phyloP scores from a whole-genome alignment of 2,113 vertebrate genomes.

The Illadopsis cleaveri region DNA sequence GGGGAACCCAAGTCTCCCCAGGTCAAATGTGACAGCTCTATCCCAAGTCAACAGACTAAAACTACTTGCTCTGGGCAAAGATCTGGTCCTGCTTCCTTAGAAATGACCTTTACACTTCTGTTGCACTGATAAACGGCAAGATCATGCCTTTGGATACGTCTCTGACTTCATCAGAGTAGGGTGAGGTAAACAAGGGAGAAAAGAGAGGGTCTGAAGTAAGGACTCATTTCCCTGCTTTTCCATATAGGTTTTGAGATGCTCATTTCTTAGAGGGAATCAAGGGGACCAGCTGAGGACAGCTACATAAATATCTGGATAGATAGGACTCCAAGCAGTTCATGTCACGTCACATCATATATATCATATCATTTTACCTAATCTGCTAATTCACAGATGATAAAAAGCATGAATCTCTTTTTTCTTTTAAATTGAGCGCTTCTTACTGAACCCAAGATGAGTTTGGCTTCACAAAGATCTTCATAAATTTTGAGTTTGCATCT shows the following conservation, averaged over 20 bases:
- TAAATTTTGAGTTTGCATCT: not conserved
- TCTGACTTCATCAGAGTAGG: not conserved
- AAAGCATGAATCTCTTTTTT: fast-evolving
- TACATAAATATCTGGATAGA: not conserved
- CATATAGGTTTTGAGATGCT: not conserved
- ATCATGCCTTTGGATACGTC: not conserved
- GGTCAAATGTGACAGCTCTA: not conserved
- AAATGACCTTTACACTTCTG: not conserved
- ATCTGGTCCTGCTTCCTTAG: not conserved
- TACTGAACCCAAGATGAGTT: not conserved
- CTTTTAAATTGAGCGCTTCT: not conserved
- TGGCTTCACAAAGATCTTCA: not conserved
- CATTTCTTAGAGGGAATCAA: not conserved
- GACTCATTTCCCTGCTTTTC: not conserved
- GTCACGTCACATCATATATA: not conserved
- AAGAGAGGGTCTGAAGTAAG: not conserved
- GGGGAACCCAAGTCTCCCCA: not conserved
- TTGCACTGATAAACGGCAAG: not conserved
- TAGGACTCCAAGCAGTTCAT: not conserved
- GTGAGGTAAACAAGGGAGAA: not conserved
- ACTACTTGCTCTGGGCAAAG: not conserved
- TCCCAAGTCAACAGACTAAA: not conserved
- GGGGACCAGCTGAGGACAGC: not conserved
- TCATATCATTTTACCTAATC: not conserved
- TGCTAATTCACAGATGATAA: not conserved